phyloP scores from a whole-genome alignment of 2,888 invertebrate genomes.

The Cheilosia scutellata region DNA sequence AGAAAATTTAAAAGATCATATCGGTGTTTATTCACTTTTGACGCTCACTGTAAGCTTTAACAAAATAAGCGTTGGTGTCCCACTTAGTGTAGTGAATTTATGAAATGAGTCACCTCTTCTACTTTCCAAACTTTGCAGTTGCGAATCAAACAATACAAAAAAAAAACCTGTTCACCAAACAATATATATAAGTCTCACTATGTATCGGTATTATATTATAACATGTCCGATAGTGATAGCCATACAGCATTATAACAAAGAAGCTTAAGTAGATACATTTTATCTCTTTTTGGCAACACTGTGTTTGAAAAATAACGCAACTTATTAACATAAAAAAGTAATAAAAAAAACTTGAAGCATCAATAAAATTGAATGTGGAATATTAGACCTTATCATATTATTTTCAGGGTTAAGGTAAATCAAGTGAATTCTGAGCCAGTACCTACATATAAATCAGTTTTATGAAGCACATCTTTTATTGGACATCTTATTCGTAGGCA shows the following conservation, averaged over 20 bases:
- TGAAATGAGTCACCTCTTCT: conserved; percentile 22
- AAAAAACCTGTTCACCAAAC: conserved; percentile 10
- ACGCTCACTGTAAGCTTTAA: neutral
- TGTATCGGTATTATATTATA: neutral
- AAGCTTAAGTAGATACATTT: neutral
- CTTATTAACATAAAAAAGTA: conserved; percentile 9
- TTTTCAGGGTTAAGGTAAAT: conserved; percentile 23
- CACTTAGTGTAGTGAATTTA: conserved; percentile 8
- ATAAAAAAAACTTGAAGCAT: conserved; percentile 1
- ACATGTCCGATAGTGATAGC: neutral
- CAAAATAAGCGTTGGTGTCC: conserved; percentile 13
- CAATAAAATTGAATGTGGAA: neutral
- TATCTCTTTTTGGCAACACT: neutral
- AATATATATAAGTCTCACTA: neutral
- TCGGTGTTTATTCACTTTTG: neutral
- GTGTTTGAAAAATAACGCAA: conserved; percentile 8
- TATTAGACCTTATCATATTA: neutral
- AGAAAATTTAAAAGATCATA: too few species aligned
- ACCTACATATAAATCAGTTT: neutral
- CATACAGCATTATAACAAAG: conserved; percentile 7
- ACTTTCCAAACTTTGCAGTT: conserved; percentile 12
- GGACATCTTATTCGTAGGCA: too few species aligned
- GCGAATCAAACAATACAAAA: neutral
- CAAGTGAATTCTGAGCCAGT: neutral
- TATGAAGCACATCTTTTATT: neutral